Evolutionary conservation across 2,888 invertebrate genomes (phyloP), one percentile per base, ranked within the genome.

Genomic region (Spialia ferax): DNA sequence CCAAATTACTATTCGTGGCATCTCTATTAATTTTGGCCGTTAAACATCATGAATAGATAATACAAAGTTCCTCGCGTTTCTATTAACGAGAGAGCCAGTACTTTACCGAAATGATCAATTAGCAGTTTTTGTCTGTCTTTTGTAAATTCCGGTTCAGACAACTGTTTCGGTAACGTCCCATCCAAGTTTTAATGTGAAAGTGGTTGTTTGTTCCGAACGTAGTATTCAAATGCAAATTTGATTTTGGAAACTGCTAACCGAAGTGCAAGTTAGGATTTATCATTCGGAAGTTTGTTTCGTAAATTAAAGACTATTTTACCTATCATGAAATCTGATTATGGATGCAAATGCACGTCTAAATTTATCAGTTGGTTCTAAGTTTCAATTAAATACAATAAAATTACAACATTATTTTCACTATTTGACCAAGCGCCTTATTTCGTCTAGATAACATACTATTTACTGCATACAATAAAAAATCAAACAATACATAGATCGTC

Each of bases 61-160:
- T 6, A 6, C 26, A 26, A 26, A 26, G 3, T 26, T 26, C 26
- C 26, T 3, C 26, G 6, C 26, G 26, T 26, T 26, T 26, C 26
- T 5, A 26, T 26, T 26, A 26, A 26, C 6, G 2, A 26, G 2
- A 4, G 32, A 32, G 23, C 23, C 20, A 18, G 48, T 26, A 56
- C 56, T 45, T 45, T 48, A 29, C 23, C 55, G 45, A 57, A 64
- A 57, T 50, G 56, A 57, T 35, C 57, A 64, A 64, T 64, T 56
- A 63, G 56, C 38, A 42, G 38, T 4, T 56, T 56, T 63, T 64
- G 22, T 26, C 23, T 26, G 50, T n/a, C n/a, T n/a, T n/a, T n/a
- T n/a, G n/a, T 57, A n/a, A 13, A 2, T 35, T 42, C 15, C 38
- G 38, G 38, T 6, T 57, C 20, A 22, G 22, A 56, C 23, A 38